Evolutionary conservation across 1,140 invertebrate genomes (phyloP), one percentile per base, ranked within the genome.

Genomic region (Drepana arcuata): DNA sequence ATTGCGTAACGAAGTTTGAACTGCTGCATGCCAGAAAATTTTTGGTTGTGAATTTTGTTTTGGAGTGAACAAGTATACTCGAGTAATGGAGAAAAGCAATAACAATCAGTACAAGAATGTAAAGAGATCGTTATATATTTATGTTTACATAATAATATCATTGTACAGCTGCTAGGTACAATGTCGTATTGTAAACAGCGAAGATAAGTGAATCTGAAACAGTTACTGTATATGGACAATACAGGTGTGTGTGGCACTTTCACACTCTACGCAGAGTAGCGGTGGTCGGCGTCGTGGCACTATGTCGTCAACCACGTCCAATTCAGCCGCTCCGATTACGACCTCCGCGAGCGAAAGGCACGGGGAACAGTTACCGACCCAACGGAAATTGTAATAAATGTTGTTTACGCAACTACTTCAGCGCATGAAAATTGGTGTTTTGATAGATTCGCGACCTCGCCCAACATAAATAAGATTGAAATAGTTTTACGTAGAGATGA

Each of bases 241-340:
- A 34, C 48, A 60, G 56, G 55, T 62, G 62, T 42, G 51, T 47
- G 53, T 40, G 53, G 59, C 63, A 78, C 73, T 78, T 78, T 78
- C 73, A 71, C 73, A 59, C 59, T 71, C 65, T 41, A 29, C 32
- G 43, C 35, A 44, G 39, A 2, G 14, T 25, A 15, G 40, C 43
- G 26, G 30, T 16, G 55, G 28, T 14, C 21, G 25, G 12, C 25
- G 36, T 12, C 41, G 35, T 6, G 27, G 34, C 34, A 26, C 40
- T 10, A 24, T 21, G 1, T 23, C 28, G 16, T 30, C 34, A 14
- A 16, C 10, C 10, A 10, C 25, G 25, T 11, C 10, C 25, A 10
- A 2, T 2, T 2, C 25, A 3, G 25, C 6, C 27, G 12, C 14
- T 33, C 41, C 42, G 46, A 49, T 57, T 52, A 51, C 58, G 49